Evolutionary conservation across 2,888 invertebrate species (phyloP).

Genomic region (Tipula lateralis): DNA sequence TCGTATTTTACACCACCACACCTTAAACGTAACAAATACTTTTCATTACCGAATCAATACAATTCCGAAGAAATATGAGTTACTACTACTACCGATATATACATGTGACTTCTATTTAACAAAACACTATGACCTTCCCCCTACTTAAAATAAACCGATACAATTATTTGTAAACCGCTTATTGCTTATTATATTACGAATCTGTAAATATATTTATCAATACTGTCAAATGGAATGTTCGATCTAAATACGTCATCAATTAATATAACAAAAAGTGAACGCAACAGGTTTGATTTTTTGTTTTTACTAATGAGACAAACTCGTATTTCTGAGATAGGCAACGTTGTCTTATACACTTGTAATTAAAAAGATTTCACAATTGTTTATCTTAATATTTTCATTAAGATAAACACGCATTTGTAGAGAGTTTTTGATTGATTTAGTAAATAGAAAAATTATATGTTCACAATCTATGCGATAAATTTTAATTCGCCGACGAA

Average conservation of each 20-base stretch:
- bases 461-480: neutral
- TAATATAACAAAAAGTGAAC: neutral
- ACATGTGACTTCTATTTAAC: neutral
- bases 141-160: neutral
- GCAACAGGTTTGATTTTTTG: neutral
- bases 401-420: neutral
- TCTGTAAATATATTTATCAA: neutral
- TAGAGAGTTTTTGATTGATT: neutral
- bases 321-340: neutral
- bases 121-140: neutral
- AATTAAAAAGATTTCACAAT: neutral
- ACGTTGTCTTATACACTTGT: neutral
- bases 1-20: neutral
- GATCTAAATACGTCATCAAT: neutral
- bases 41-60: neutral
- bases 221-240: neutral
- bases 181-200: neutral
- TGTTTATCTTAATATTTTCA: neutral
- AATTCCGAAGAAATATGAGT: neutral
- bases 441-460: neutral
- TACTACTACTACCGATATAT: neutral
- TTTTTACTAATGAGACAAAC: neutral
- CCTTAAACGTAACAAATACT: neutral
- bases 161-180: neutral
- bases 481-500: neutral